Base-by-base conservation (phyloP, 2,113 vertebrate genomes). In the Psettodes erumei region DNA sequence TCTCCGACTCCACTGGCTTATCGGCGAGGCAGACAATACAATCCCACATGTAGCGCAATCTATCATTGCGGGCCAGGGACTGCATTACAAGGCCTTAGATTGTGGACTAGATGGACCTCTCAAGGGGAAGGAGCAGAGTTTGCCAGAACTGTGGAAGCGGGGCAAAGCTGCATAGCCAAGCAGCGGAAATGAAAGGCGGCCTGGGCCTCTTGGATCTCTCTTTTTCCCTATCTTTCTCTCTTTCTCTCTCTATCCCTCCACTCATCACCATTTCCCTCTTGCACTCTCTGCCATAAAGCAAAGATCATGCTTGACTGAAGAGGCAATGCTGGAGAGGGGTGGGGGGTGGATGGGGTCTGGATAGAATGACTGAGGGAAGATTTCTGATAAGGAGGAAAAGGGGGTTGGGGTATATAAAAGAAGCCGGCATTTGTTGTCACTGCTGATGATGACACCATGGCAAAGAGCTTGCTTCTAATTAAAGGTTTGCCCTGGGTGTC, bases 81-180 rank as follows among this genome's bases (percentile, higher is more conserved):
- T 89, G 87, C 81, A 91, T 92, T 89, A 88, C 90, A 89, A 88
- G 89, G 86, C 84, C 86, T 87, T 77, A 88, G 90, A 91, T 91
- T 89, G 85, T 83, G 85, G 84, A 84, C 84, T 85, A 82, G 87
- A 91, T 89, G 85, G 81, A 82, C 60, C 81, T 88, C 89, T 90
- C 85, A 68, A 67, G 86, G 83, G 86, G 83, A 76, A 74, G 73
- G 18, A 71, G 76, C 35, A 2, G 79, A 77, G 81, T 81, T 89
- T 81, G 77, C 81, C 83, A 86, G 79, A 87, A 78, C 76, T 42
- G 30, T 71, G 85, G 82, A 90, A 86, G 83, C 64, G 25, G 70
- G 80, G 76, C 71, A 81, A 84, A 87, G 90, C 87, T 77, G 85
- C 79, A 85, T 69, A 76, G 78, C 78, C 80, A 84, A 88, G 79